phyloP scores from a whole-genome alignment of 2,797 vertebrate genomes.

The Propithecus perrieri region DNA sequence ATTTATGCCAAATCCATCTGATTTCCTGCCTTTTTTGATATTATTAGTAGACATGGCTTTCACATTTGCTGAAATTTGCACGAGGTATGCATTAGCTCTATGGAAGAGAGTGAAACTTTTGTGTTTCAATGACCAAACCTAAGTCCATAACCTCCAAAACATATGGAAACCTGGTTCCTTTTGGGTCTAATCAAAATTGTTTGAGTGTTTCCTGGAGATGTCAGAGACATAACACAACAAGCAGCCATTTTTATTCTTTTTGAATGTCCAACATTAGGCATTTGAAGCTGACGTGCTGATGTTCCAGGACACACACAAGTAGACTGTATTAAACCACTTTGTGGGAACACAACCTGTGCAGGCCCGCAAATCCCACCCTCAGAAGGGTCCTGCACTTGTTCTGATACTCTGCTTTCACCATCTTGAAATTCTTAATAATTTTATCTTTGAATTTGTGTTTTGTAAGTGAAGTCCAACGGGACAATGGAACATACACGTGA shows the following conservation, averaged over 20 bases:
- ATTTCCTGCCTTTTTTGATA: neutral
- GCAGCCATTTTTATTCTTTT: neutral
- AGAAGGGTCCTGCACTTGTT: neutral
- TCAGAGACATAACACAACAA: neutral
- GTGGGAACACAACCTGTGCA: too few relatives aligned
- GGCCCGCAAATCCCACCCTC: neutral
- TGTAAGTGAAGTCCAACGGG: neutral
- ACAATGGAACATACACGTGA: neutral
- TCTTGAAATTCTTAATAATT: neutral
- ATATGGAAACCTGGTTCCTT: neutral
- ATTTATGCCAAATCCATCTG: conserved; percentile 40
- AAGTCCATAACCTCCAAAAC: neutral
- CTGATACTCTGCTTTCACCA: neutral
- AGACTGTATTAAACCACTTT: fast-evolving
- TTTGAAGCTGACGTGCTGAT: neutral
- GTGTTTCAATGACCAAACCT: neutral
- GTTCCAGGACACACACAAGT: neutral
- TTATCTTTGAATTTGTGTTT: neutral
- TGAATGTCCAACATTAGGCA: neutral
- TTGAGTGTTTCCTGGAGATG: neutral
- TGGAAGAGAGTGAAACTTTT: neutral
- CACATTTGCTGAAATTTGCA: conserved; percentile 52
- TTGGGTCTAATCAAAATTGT: neutral
- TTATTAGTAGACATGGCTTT: conserved; percentile 43
- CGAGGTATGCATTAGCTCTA: neutral